Evolutionary conservation across 2,113 vertebrate genomes (phyloP).

Genomic region (Nycticebus coucang): DNA sequence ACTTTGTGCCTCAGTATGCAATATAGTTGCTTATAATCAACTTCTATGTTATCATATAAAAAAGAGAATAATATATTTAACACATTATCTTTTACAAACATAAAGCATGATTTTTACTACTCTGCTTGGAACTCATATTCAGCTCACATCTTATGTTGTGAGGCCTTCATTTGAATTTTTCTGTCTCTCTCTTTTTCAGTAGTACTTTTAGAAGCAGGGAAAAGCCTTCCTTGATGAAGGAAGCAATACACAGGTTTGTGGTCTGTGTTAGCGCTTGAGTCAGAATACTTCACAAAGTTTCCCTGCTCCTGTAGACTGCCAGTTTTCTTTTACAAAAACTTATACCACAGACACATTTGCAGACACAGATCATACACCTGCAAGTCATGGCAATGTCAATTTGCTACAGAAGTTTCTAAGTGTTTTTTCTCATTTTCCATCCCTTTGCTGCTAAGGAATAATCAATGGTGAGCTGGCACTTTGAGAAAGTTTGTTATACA

Average conservation of each 20-base stretch:
- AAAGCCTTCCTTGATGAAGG: neutral
- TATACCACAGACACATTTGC: neutral
- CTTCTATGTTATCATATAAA: neutral
- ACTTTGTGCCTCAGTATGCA: neutral
- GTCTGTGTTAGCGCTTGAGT: neutral
- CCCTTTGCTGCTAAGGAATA: neutral
- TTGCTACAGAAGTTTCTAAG: slow-evolving; percentile 1
- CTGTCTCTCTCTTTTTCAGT: no score
- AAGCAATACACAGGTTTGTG: neutral
- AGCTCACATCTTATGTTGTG: neutral
- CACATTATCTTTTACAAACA: neutral
- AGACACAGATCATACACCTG: neutral
- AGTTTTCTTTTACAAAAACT: neutral
- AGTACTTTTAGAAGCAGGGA: no score
- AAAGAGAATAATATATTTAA: neutral
- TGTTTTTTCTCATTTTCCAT: slow-evolving; percentile 5
- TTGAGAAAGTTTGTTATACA: neutral
- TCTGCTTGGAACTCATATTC: neutral
- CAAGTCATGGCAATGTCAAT: neutral
- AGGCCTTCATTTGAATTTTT: neutral
- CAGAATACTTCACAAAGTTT: neutral
- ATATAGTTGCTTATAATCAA: neutral
- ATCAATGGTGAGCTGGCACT: neutral
- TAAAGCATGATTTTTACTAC: neutral
- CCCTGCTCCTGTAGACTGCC: neutral